Conservation (phyloP, 2,888 invertebrate species). For the Acleris cristana region DNA sequence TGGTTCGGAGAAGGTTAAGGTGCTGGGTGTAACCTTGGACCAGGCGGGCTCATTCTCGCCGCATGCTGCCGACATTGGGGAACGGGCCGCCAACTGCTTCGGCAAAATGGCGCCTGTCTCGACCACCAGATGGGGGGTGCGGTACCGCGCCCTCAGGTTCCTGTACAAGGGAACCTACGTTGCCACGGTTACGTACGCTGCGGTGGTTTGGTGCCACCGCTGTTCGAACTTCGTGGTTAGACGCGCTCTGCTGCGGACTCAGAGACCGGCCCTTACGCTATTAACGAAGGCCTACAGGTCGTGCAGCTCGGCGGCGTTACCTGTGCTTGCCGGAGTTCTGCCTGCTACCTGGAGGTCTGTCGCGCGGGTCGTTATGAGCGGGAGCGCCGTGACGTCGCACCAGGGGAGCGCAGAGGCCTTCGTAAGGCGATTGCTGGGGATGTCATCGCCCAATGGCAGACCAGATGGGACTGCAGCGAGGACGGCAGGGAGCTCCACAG, state of each 20-base stretch:
- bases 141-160: background rate
- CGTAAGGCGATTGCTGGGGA: too few relatives aligned
- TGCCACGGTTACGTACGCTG: background rate
- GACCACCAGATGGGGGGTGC: background rate
- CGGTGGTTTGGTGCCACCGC: conserved; percentile 35
- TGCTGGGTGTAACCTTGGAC: background rate
- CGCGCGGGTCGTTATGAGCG: too few relatives aligned
- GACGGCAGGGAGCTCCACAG: too few relatives aligned
- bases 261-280: conserved; percentile 39
- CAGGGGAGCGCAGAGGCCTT: too few relatives aligned
- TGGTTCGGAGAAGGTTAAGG: background rate
- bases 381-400: too few relatives aligned
- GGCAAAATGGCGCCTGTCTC: conserved; percentile 1
- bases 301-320: conserved; percentile 40
- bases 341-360: too few relatives aligned
- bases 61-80: background rate
- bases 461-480: too few relatives aligned
- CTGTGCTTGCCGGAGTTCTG: too few relatives aligned
- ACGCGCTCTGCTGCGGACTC: conserved; percentile 40
- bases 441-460: too few relatives aligned
- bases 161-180: background rate
- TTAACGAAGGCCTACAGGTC: conserved; percentile 48
- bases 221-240: conserved; percentile 31
- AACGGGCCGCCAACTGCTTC: background rate
- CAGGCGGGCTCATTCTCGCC: background rate